Evolutionary conservation across 2,797 vertebrate species (phyloP), one percentile per base, ranked within the genome.

Genomic region (Saxicola maurus): DNA sequence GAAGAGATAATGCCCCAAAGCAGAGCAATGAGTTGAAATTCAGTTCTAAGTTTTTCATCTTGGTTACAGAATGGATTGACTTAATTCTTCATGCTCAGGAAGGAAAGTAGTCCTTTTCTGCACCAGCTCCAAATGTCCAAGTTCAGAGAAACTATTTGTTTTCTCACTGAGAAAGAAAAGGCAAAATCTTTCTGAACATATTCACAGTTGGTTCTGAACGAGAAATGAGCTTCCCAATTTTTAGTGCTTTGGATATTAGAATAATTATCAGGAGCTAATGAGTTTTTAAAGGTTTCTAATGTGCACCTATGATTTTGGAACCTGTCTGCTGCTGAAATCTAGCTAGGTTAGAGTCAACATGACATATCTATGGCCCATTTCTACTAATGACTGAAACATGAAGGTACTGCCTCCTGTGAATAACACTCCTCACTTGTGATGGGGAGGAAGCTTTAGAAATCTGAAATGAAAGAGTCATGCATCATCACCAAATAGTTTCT

Each of bases 261-360:
- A 94, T 96, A 97, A 97, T 97, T 97, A 96, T 94, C 78, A 94
- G 91, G 93, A 95, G 64, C 90, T 96, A 97, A 97, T 96, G 95
- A 96, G 96, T 95, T 97, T 97, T 97, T 95, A 96, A 96, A 96
- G 94, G 77, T 96, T 96, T 96, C 89, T 96, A 87, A 93, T 95
- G 91, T 86, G 94, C 96, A 96, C 86, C 82, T 92, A 83, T 91
- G 96, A 94, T 96, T 96, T 96, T 92, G 91, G 95, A 97, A 95
- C 64, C 86, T 87, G 49, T 80, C 82, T 94, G 62, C 85, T 96
- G 93, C 84, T 84, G 89, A 95, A 96, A 94, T 94, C 77, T 96
- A 96, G 95, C 92, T 96, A 94, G 94, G 94, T 97, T 97, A 95
- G 91, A 95, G 95, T 91, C 85, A 95, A 95, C 82, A 94, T 67